Percentiles rank a stretch among this genome's conserved stretches.
Evolutionary conservation across 1,140 invertebrate species (phyloP).

Genomic region (Brachionus sp.): DNA sequence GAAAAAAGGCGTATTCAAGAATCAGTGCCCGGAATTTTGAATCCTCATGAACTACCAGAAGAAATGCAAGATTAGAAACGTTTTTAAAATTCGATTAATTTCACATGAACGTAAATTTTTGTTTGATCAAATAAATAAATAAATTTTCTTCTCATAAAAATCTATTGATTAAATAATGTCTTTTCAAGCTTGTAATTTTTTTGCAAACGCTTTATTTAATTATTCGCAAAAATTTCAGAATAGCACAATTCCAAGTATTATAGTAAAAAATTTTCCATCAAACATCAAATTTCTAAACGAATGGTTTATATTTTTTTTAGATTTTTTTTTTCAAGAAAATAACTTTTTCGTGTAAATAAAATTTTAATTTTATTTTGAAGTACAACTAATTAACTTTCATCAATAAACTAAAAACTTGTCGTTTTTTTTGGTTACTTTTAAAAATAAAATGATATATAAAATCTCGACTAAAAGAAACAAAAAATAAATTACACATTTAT

Average conservation of each 20-base stretch:
- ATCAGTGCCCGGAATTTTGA: conserved; percentile 74
- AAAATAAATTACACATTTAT: too few relatives aligned
- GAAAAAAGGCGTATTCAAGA: conserved; percentile 88
- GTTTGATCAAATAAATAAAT: conserved; percentile 19
- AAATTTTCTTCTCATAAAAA: neutral
- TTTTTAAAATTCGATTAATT: neutral
- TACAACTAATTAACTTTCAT: neutral
- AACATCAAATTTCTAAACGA: neutral
- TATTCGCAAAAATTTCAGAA: neutral
- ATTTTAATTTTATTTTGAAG: neutral
- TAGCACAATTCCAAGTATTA: neutral
- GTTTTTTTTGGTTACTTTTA: neutral
- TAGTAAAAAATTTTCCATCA: neutral
- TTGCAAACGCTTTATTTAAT: neutral
- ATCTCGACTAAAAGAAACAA: too few relatives aligned
- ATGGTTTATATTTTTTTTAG: neutral
- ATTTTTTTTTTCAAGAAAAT: neutral
- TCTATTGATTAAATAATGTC: neutral
- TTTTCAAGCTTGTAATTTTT: neutral
- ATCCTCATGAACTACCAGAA: conserved; percentile 71
- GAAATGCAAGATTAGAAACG: conserved; percentile 82
- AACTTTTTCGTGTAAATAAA: neutral
- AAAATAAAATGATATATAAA: too few relatives aligned
- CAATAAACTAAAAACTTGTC: neutral
- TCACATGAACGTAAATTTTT: conserved; percentile 4